A percentile compares a stretch with the other conserved stretches of the same genome.
phyloP scores from a whole-genome alignment of 2,888 invertebrate genomes.

The Parascotia fuliginaria region DNA sequence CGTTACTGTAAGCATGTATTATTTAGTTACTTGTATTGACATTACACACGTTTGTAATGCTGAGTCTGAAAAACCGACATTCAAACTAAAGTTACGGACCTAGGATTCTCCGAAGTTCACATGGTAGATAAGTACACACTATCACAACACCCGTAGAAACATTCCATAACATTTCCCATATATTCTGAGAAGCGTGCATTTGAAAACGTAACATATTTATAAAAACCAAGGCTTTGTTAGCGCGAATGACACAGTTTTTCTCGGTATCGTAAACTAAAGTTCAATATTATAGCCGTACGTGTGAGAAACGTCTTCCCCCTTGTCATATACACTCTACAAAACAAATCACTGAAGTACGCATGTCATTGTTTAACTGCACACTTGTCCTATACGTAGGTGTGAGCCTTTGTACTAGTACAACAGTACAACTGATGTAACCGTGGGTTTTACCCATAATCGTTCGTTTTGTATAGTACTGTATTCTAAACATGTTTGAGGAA shows the following conservation, averaged over 20 bases:
- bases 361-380: conserved; percentile 6
- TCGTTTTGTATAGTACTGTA: conserved; percentile 24
- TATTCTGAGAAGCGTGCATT: not conserved
- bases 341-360: not conserved
- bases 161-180: too few species aligned
- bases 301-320: not conserved
- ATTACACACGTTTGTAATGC: too few species aligned
- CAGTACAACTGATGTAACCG: conserved; percentile 8
- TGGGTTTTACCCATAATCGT: conserved; percentile 45
- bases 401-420: conserved; percentile 7
- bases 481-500: conserved; percentile 42
- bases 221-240: not conserved
- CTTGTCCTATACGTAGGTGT: conserved; percentile 11
- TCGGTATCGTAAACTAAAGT: not conserved
- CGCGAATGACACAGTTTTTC: conserved; percentile 3
- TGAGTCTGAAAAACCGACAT: too few species aligned
- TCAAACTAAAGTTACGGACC: too few species aligned
- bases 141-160: too few species aligned
- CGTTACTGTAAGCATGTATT: too few species aligned
- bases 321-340: not conserved
- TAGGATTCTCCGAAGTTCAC: too few species aligned
- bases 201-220: not conserved
- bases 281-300: not conserved
- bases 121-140: too few species aligned
- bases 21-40: too few species aligned